Evolutionary conservation across 2,888 invertebrate genomes (phyloP), one percentile per base, ranked within the genome.

Genomic region (Rosalia funebris): DNA sequence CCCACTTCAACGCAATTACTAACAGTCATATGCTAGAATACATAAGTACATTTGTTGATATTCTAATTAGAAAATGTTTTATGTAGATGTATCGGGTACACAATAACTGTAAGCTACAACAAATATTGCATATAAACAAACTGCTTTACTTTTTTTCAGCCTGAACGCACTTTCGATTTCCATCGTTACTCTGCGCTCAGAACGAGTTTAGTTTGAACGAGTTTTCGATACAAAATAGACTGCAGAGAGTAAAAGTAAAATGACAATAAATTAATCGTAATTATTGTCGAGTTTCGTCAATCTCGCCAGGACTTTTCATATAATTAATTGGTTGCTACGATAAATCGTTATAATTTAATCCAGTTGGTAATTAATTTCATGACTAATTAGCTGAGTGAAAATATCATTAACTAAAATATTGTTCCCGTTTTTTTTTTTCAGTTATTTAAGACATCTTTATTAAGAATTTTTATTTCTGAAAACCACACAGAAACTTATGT

Each of bases 261-360:
- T 54, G 53, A 53, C 58, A 59, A 59, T 59, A 59, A 59, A 59
- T 59, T 39, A 42, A 47, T 31, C 41, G 42, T 47, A 59, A 59
- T 59, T 42, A 59, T 59, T 54, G 16, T 57, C 42, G 31, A 32
- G n/a, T 50, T 50, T 50, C 20, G 31, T 46, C 42, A 20, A 54
- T 39, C 42, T 54, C 32, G 47, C 47, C 25, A 47, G 39, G 41
- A 45, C 46, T 20, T 52, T 58, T 37, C 44, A 25, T 58, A 31
- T 45, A 53, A 45, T 53, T 58, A 53, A 58, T 53, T 34, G 46
- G 53, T 37, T 41, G 46, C 32, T 41, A 32, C 41, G 41, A 25
- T 41, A 45, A 58, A 41, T 53, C 52, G 52, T 53, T 17, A 45
- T 31, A 37, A 45, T 25, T 12, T 31, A 57, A 16, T 52, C 39